Conservation (phyloP, 2,888 invertebrate species). For the Agriotes lineatus region DNA sequence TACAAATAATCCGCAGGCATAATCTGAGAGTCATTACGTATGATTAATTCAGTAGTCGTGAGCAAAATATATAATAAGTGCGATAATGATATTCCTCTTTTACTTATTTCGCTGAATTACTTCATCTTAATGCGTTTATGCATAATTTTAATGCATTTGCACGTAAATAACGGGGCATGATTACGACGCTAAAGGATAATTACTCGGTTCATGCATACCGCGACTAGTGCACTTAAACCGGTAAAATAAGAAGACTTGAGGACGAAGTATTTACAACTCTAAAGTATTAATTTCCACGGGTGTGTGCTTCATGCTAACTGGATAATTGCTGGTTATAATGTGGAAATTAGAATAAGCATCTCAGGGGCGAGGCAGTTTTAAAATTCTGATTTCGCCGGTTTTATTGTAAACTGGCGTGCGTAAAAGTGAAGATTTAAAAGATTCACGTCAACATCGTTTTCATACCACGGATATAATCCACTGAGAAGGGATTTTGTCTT, state of each 20-base stretch:
- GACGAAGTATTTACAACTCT: neutral
- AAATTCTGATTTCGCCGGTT: neutral
- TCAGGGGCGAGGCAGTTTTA: neutral
- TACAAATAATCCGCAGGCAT: neutral
- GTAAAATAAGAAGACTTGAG: neutral
- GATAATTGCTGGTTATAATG: neutral
- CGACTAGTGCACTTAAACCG: neutral
- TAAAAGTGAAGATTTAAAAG: conserved; percentile 27
- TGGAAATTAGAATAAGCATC: neutral
- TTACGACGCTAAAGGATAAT: conserved; percentile 3
- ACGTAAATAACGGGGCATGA: conserved; percentile 1
- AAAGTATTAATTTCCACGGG: no score
- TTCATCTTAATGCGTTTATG: conserved; percentile 4
- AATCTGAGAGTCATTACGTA: neutral
- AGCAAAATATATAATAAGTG: neutral
- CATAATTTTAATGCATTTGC: conserved; percentile 10
- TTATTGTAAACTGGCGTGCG: conserved; percentile 17
- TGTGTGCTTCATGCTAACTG: neutral
- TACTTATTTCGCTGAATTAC: conserved; percentile 4
- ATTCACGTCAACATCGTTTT: conserved; percentile 41
- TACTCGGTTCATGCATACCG: neutral
- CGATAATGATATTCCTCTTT: conserved; percentile 4
- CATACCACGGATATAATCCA: conserved; percentile 36
- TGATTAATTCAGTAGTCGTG: neutral
- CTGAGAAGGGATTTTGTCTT: conserved; percentile 41